Percentiles rank a stretch among this genome's conserved stretches.
phyloP scores from a whole-genome alignment of 2,797 vertebrate species.

The Denticeps clupeoides region DNA sequence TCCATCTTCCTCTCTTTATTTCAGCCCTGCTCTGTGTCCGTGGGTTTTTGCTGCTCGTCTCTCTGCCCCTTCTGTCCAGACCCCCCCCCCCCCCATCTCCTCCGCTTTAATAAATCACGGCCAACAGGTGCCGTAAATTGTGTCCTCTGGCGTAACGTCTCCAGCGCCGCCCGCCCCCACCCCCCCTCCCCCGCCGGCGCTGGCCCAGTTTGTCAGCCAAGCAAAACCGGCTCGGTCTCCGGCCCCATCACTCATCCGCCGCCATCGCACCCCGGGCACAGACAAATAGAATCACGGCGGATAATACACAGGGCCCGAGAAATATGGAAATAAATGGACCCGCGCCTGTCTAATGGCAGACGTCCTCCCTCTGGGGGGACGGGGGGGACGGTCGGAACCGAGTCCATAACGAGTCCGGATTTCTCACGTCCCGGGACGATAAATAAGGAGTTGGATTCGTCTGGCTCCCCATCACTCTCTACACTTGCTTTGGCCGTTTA shows the following conservation, averaged over 20 bases:
- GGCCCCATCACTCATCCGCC: constrained; percentile 48
- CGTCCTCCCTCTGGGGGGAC: not conserved
- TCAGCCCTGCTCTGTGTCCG: too few species aligned
- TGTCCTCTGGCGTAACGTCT: constrained; percentile 34
- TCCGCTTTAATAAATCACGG: constrained; percentile 47
- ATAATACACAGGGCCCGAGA: not conserved
- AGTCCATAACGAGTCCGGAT: not conserved
- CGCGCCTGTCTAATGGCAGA: not conserved
- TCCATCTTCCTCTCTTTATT: too few species aligned
- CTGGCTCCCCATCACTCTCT: too few species aligned
- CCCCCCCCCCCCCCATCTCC: too few species aligned
- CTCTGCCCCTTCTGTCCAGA: not conserved
- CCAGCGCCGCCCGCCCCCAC: constrained; percentile 20
- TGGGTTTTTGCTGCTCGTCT: not conserved
- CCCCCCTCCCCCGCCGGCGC: constrained; percentile 37
- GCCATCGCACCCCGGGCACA: too few species aligned
- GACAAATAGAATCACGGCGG: not conserved
- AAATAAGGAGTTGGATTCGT: too few species aligned
- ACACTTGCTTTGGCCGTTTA: too few species aligned
- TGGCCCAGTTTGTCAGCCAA: constrained; percentile 64
- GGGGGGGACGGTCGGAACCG: not conserved
- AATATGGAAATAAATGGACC: not conserved
- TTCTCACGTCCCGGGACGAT: too few species aligned
- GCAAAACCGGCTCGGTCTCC: constrained; percentile 51
- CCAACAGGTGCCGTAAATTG: constrained; percentile 52